A percentile compares a stretch with the other conserved stretches of the same genome.
phyloP scores from a whole-genome alignment of 1,140 invertebrate genomes.

The Orchesella cincta region DNA sequence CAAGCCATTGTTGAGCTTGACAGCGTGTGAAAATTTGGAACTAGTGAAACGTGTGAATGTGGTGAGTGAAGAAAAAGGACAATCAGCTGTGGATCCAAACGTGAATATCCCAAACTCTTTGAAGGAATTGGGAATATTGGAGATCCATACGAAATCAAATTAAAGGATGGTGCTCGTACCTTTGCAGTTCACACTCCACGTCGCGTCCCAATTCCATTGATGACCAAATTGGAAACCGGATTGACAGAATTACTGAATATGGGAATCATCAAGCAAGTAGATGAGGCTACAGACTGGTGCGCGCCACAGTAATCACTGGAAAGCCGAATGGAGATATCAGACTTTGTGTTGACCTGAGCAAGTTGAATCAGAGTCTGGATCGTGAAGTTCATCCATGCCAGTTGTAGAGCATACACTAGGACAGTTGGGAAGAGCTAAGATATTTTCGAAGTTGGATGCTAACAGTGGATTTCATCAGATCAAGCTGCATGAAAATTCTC shows the following conservation, averaged over 20 bases:
- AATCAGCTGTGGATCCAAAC: conserved; percentile 29
- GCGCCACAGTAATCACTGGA: conserved; percentile 56
- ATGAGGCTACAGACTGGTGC: conserved; percentile 58
- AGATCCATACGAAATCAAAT: conserved; percentile 28
- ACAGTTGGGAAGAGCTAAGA: neutral
- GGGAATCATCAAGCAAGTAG: conserved; percentile 52
- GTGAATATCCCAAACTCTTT: conserved; percentile 37
- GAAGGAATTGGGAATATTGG: conserved; percentile 23
- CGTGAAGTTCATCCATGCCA: conserved; percentile 46
- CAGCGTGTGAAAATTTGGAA: conserved; percentile 3
- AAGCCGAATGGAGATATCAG: conserved; percentile 57
- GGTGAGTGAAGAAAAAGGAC: conserved; percentile 2
- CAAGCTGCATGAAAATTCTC: conserved; percentile 54
- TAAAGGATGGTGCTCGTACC: neutral
- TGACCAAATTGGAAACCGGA: conserved; percentile 52
- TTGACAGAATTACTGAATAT: conserved; percentile 50
- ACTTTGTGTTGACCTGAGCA: conserved; percentile 57
- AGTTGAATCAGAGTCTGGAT: conserved; percentile 48
- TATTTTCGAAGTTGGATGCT: neutral
- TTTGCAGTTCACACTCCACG: conserved; percentile 34
- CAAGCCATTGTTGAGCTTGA: neutral
- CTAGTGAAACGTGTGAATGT: conserved; percentile 3
- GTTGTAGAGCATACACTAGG: neutral
- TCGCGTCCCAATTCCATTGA: conserved; percentile 54
- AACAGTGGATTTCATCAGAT: conserved; percentile 54